These are phyloP conservation scores for Drosophila athabasca DNA, from an alignment of 1,140 invertebrate species.

Conservation along the genomic window DNA sequence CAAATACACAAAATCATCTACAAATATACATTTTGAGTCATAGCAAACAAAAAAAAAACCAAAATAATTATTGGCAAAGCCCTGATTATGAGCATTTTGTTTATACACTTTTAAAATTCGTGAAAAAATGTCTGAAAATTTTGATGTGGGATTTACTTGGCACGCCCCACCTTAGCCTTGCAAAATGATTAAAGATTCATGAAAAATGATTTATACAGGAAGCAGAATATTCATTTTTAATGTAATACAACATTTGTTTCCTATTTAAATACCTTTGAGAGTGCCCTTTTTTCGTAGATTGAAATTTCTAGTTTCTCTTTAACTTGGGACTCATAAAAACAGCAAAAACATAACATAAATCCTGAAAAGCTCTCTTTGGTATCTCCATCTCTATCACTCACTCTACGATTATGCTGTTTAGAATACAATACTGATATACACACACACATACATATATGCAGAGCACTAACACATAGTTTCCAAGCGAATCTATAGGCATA, in stretches of 20 bases:
- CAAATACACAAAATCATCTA: conserved; percentile 15
- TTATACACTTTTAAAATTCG: not conserved
- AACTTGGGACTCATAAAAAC: conserved; percentile 32
- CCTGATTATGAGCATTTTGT: conserved; percentile 18
- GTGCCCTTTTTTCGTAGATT: not conserved
- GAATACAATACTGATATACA: conserved; percentile 34
- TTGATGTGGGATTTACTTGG: no score
- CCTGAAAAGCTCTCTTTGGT: conserved; percentile 50
- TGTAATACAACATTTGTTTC: not conserved
- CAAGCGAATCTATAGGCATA: conserved; percentile 25
- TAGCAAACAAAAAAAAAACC: conserved; percentile 27
- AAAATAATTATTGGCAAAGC: conserved; percentile 1
- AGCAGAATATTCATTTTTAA: conserved; percentile 8
- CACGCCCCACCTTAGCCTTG: no score
- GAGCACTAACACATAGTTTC: conserved; percentile 51
- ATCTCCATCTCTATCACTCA: not conserved
- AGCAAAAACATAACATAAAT: conserved; percentile 39
- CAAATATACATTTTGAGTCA: conserved; percentile 52
- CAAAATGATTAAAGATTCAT: no score
- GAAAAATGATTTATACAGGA: no score
- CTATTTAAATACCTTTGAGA: no score
- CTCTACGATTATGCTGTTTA: conserved; percentile 24
- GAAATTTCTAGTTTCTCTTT: not conserved
- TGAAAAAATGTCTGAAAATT: not conserved
- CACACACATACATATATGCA: conserved; percentile 18